Evolutionary conservation across 2,888 invertebrate genomes (phyloP), one percentile per base, ranked within the genome.

Genomic region (Cyclophora punctaria): DNA sequence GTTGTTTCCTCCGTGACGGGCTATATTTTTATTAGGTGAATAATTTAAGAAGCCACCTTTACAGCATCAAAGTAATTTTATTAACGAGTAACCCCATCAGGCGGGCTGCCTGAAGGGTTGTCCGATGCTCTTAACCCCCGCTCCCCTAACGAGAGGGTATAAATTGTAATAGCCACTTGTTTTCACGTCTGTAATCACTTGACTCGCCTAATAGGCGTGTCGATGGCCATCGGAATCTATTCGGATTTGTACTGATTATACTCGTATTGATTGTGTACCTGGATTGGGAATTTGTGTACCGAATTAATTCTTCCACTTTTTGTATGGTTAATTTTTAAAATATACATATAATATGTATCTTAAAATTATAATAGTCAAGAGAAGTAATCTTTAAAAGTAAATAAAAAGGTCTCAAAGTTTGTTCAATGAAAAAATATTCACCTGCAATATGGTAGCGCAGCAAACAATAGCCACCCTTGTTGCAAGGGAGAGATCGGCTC

Each of bases 401-500:
- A 20, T 20, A 20, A 20, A 20, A 20, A 20, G 20, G 20, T 20
- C 20, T 20, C 20, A 1, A 20, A 20, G 20, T 20, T n/a, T 20
- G 20, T 20, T 20, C 1, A 20, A 20, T 20, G 20, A 1, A 20
- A 20, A 20, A 20, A 20, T 20, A 20, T 20, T 20, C 20, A 20
- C 20, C 20, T 20, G 20, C 20, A 20, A 20, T 20, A 20, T 20
- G 20, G 20, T 20, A 20, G 20, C 20, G 2, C 20, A 51, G 66
- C 59, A 66, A 66, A 67, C 61, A 61, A 66, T 66, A 62, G 63
- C 47, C 53, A 53, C 62, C 52, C 55, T 50, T 57, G 57, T 63
- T 46, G 57, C 57, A 58, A 61, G 66, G 66, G 66, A 69, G 66
- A 67, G 66, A 64, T 70, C 66, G 69, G 70, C 73, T 68, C 71